Percentiles rank a stretch among this genome's conserved stretches.
phyloP scores from a whole-genome alignment of 23 tunicate species.

The Ascidia mentula region DNA sequence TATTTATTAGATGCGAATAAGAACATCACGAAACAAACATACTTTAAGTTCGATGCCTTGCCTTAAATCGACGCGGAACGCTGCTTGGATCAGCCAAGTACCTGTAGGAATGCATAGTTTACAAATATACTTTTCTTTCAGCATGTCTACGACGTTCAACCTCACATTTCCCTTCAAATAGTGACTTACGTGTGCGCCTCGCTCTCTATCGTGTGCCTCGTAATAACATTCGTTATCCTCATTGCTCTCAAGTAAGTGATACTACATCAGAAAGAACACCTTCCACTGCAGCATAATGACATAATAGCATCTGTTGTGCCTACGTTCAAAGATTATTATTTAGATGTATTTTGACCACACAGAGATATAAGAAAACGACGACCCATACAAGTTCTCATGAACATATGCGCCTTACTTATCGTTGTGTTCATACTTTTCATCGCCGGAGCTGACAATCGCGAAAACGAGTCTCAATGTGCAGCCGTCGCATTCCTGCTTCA shows the following conservation, averaged over 20 bases:
- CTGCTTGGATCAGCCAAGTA: too few species aligned
- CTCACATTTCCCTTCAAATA: neutral
- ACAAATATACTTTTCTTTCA: too few species aligned
- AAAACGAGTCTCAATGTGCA: slow-evolving; percentile 1
- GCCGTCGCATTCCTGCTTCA: slow-evolving; percentile 17
- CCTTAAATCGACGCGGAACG: too few species aligned
- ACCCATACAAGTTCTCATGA: neutral
- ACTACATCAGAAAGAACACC: neutral
- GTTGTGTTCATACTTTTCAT: slow-evolving; percentile 18
- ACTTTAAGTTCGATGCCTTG: too few species aligned
- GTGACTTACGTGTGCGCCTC: neutral
- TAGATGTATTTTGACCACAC: neutral
- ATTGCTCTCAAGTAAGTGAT: neutral
- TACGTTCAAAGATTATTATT: neutral
- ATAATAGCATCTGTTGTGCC: too few species aligned
- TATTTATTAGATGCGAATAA: too few species aligned
- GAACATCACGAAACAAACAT: too few species aligned
- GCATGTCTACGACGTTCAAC: neutral
- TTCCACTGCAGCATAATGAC: neutral
- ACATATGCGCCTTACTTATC: slow-evolving; percentile 14
- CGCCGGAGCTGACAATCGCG: slow-evolving; percentile 17
- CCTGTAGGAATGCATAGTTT: too few species aligned
- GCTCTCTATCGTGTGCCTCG: neutral
- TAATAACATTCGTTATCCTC: neutral
- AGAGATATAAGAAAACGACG: neutral